Evolutionary conservation across 2,888 invertebrate genomes (phyloP).

Genomic region (Calephelis perditalis): DNA sequence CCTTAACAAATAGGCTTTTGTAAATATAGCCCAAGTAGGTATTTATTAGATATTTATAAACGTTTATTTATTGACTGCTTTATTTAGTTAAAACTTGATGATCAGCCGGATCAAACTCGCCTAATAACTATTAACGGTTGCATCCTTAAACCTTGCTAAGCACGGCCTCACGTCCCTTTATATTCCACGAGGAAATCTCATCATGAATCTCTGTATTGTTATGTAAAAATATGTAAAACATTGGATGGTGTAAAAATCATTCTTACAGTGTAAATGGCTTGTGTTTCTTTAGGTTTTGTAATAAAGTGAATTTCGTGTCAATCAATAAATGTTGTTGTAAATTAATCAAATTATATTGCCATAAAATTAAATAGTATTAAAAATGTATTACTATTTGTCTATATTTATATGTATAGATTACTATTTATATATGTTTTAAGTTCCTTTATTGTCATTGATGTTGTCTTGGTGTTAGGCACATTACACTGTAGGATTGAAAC

Average conservation of each 20-base stretch:
- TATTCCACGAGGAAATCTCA: slow-evolving; percentile 70
- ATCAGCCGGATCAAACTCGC: slow-evolving; percentile 56
- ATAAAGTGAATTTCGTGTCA: slow-evolving; percentile 13
- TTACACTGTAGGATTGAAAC: slow-evolving; percentile 45
- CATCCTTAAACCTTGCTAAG: slow-evolving; percentile 71
- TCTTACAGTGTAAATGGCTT: slow-evolving; percentile 39
- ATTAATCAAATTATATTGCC: slow-evolving; percentile 18
- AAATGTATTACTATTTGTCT: slow-evolving; percentile 14
- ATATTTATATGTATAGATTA: slow-evolving; percentile 16
- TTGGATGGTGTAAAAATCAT: slow-evolving; percentile 67
- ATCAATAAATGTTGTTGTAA: slow-evolving; percentile 13
- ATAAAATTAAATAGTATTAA: slow-evolving; percentile 18
- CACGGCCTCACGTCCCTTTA: slow-evolving; percentile 61
- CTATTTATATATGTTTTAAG: slow-evolving; percentile 16
- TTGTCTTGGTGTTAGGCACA: slow-evolving; percentile 31
- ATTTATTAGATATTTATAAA: slow-evolving; percentile 80
- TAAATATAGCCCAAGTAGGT: slow-evolving; percentile 77
- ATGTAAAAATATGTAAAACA: slow-evolving; percentile 66
- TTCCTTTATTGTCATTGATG: slow-evolving; percentile 23
- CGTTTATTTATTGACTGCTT: slow-evolving; percentile 79
- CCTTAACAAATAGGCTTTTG: slow-evolving; percentile 70
- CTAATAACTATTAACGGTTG: slow-evolving; percentile 66
- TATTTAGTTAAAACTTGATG: slow-evolving; percentile 68
- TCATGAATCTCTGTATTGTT: slow-evolving; percentile 63
- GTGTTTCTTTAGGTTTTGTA: slow-evolving; percentile 13